Evolutionary conservation across 1,140 invertebrate genomes (phyloP).

Genomic region (Calephelis nemesis): DNA sequence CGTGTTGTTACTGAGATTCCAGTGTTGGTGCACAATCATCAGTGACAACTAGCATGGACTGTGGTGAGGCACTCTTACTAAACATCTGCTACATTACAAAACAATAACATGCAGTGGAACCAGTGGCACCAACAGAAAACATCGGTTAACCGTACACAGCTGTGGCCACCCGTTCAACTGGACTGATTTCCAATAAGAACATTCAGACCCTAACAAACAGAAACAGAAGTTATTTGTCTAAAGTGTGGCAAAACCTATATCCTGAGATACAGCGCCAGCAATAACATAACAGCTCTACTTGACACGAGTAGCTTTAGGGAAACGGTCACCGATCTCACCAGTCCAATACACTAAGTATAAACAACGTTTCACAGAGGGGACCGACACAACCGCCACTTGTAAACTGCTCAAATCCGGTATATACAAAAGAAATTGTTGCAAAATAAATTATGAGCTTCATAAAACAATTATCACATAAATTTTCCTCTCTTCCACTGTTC

Average conservation of each 20-base stretch:
- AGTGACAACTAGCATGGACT: slow-evolving; percentile 5
- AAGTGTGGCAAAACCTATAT: slow-evolving; percentile 39
- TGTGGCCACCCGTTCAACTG: slow-evolving; percentile 15
- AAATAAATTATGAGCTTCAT: slow-evolving; percentile 78
- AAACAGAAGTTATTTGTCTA: slow-evolving; percentile 30
- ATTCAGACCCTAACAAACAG: slow-evolving; percentile 32
- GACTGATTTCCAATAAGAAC: slow-evolving; percentile 40
- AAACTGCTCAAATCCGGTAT: slow-evolving; percentile 56
- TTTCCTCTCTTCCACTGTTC: slow-evolving; percentile 67
- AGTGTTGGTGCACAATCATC: slow-evolving; percentile 3
- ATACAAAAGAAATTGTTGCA: slow-evolving; percentile 73
- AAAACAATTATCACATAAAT: slow-evolving; percentile 79
- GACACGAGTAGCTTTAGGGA: slow-evolving; percentile 68
- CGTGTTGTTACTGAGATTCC: neutral
- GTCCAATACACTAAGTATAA: slow-evolving; percentile 56
- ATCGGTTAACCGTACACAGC: slow-evolving; percentile 37
- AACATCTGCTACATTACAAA: slow-evolving; percentile 64
- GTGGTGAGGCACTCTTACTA: slow-evolving; percentile 34
- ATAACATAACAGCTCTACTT: slow-evolving; percentile 66
- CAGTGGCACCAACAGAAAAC: slow-evolving; percentile 37
- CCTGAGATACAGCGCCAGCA: slow-evolving; percentile 54
- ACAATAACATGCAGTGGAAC: slow-evolving; percentile 64
- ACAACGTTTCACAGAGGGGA: slow-evolving; percentile 64
- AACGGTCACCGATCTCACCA: slow-evolving; percentile 52
- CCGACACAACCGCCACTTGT: slow-evolving; percentile 44